These are phyloP conservation scores for Xestia xanthographa DNA, from an alignment of 2,888 invertebrate genomes.

Conservation along the genomic window DNA sequence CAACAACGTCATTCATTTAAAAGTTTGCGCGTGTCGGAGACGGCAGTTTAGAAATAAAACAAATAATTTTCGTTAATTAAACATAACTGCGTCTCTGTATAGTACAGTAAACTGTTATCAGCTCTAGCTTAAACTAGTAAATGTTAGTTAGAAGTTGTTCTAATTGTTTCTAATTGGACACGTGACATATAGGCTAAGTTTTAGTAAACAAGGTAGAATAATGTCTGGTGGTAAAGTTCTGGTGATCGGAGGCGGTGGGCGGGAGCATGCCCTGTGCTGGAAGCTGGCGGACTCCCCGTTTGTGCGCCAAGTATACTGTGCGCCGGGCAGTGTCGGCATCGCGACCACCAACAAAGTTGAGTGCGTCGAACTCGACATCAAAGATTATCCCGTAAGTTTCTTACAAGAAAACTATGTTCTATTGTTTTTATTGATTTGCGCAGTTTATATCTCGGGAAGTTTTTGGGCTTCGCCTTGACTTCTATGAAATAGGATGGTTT, in stretches of 20 bases:
- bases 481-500: neutral
- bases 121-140: constrained; percentile 32
- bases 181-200: constrained; percentile 69
- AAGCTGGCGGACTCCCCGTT: constrained; percentile 95
- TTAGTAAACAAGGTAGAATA: constrained; percentile 68
- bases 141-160: constrained; percentile 27
- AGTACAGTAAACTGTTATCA: constrained; percentile 25
- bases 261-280: constrained; percentile 99
- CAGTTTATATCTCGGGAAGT: neutral
- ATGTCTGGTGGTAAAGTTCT: constrained; percentile 91
- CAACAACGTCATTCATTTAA: constrained; percentile 76
- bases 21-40: constrained; percentile 81
- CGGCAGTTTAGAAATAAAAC: constrained; percentile 65
- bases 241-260: constrained; percentile 97
- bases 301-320: constrained; percentile 93
- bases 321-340: constrained; percentile 98
- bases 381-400: constrained; percentile 92
- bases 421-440: neutral
- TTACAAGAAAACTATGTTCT: constrained; percentile 38
- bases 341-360: constrained; percentile 92
- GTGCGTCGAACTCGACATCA: constrained; percentile 92
- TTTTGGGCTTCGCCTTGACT: neutral
- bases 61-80: constrained; percentile 55
- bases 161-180: constrained; percentile 59
- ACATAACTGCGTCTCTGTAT: constrained; percentile 41